Base-by-base conservation (phyloP, 2,888 invertebrate genomes). In the Drosophila koepferae region DNA sequence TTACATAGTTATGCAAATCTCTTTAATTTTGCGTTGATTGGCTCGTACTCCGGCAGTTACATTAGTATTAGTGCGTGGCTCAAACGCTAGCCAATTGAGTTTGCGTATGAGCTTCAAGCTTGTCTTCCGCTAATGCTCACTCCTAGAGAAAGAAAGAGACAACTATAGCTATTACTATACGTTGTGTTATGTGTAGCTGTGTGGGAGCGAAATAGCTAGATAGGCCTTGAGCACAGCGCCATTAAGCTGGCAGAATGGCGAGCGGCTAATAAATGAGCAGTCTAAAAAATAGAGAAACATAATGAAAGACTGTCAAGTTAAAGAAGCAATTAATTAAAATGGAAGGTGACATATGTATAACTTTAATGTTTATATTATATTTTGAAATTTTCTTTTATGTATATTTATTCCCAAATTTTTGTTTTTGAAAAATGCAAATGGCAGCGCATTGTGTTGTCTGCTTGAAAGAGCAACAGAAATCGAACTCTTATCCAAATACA, bases 361-460 rank as follows among this genome's bases (percentile, higher is more conserved):
- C 8, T 41, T 7, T 7, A n/a, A 41, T 41, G 23, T 23, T 3
- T 23, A 9, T 23, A 46, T 3, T 10, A 28, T 16, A 5, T 31
- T 18, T 49, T n/a, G 1, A 18, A 31, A 9, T 4, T 34, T 23
- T 14, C 20, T 20, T 7, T 23, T 38, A 9, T 31, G 10, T 34
- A 9, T 7, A 14, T 56, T 31, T 14, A 20, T 20, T 20, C 20
- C 20, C 20, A 20, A 0, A 12, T 31, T n/a, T 40, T 36, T 28
- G n/a, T 40, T 9, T 41, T 8, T 12, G 6, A n/a, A n/a, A n/a
- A n/a, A n/a, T n/a, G 5, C 51, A 59, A 65, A 60, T 48, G 31
- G 80, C 43, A 80, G 77, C 40, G 81, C 54, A 77, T 41, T 63
- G 51, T 61, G 56, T 58, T 44, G 63, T 36, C 51, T 60, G 54